Conservation (phyloP, 2,797 vertebrate genomes). For the Perodicticus potto region DNA sequence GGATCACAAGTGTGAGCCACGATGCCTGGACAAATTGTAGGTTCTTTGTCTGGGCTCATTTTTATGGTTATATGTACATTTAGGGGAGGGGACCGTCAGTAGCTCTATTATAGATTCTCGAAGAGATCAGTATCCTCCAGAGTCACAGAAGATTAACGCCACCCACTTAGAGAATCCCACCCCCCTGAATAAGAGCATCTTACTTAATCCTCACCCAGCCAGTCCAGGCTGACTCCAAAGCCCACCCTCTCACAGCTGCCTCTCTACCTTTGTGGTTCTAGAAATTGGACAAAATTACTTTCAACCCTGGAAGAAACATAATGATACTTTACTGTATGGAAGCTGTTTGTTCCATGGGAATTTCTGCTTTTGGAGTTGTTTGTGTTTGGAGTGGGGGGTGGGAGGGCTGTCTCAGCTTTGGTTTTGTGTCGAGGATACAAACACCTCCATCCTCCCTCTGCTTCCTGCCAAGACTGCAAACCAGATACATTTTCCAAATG, state of each 20-base stretch:
- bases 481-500: neutral
- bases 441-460: neutral
- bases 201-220: neutral
- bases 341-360: neutral
- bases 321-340: neutral
- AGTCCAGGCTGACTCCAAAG: neutral
- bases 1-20: neutral
- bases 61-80: neutral
- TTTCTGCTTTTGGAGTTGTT: neutral
- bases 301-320: neutral
- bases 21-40: rapidly evolving
- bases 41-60: neutral
- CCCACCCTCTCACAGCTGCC: rapidly evolving
- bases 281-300: neutral
- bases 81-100: neutral
- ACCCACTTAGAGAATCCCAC: neutral
- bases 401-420: neutral
- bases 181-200: neutral
- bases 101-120: neutral
- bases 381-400: no score
- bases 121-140: neutral
- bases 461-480: neutral
- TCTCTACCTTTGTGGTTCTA: neutral
- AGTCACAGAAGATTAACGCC: neutral
- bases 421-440: neutral